Percentiles rank a stretch among this genome's conserved stretches.
These are phyloP conservation scores for Ostrea denselamellosa DNA, from an alignment of 1,140 invertebrate genomes.

Conservation along the genomic window DNA sequence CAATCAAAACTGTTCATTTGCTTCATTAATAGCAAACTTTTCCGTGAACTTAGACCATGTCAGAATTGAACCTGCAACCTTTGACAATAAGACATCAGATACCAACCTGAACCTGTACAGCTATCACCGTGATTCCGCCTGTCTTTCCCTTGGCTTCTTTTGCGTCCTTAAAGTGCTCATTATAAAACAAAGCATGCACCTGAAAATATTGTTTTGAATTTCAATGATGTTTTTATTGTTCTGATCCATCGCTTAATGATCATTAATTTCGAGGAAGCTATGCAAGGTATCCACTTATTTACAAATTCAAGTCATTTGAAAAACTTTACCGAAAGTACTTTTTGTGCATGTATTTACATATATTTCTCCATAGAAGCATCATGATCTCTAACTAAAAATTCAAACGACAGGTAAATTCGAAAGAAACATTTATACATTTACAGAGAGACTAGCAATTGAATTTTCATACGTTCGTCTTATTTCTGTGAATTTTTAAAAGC, in stretches of 20 bases:
- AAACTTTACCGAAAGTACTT: not conserved
- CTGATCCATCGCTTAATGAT: not conserved
- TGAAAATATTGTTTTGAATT: not conserved
- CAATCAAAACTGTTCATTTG: not conserved
- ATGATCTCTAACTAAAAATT: no score
- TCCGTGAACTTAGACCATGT: not conserved
- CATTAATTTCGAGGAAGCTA: not conserved
- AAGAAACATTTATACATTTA: no score
- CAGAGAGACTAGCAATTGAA: no score
- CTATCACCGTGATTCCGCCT: not conserved
- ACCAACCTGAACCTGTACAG: not conserved
- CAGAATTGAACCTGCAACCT: not conserved
- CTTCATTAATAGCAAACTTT: not conserved
- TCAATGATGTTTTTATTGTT: not conserved
- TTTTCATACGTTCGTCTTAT: no score
- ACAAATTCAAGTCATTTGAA: not conserved
- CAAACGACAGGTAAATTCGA: no score
- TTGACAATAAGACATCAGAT: not conserved
- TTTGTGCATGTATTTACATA: not conserved
- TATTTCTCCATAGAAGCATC: no score
- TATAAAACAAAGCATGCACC: constrained; percentile 8
- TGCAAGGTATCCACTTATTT: not conserved
- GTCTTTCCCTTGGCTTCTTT: not conserved
- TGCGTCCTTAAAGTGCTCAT: not conserved
- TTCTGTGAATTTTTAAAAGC: no score